Evolutionary conservation across 2,113 vertebrate genomes (phyloP).

Genomic region (Penelope pileata): DNA sequence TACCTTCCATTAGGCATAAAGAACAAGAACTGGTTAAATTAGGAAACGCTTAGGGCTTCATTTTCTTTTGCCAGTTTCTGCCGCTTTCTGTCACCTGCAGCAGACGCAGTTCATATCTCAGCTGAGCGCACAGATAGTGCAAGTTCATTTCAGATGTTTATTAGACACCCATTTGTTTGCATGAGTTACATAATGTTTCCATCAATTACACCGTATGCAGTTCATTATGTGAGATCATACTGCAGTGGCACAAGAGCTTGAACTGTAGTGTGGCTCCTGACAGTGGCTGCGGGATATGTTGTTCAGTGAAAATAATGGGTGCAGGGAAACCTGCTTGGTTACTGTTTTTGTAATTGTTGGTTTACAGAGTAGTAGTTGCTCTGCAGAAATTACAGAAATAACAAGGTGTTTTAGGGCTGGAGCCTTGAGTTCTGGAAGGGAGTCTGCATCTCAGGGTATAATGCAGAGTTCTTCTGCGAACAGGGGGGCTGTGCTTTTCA

Average conservation of each 20-base stretch:
- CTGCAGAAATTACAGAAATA: background rate
- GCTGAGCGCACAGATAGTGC: conserved; percentile 29
- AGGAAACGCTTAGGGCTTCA: background rate
- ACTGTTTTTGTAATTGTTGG: conserved; percentile 31
- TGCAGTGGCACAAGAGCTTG: conserved; percentile 13
- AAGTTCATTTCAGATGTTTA: conserved; percentile 52
- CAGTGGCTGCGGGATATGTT: conserved; percentile 13
- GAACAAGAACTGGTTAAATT: background rate
- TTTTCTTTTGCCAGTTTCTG: background rate
- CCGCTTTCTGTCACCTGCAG: conserved; percentile 23
- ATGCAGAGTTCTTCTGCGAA: background rate
- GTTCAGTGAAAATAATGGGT: conserved; percentile 42
- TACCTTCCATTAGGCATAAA: background rate
- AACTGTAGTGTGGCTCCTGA: conserved; percentile 11
- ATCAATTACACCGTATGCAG: conserved; percentile 2
- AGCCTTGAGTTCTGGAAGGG: background rate
- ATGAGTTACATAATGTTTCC: conserved; percentile 29
- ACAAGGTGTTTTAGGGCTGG: background rate
- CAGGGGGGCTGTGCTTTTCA: background rate
- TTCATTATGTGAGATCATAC: conserved; percentile 39
- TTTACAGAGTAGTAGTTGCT: background rate
- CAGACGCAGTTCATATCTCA: conserved; percentile 1
- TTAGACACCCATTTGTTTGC: conserved; percentile 56
- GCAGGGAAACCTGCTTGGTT: conserved; percentile 15
- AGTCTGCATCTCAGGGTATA: background rate